Evolutionary conservation across 2,797 vertebrate genomes (phyloP).

Genomic region (Coracias cyanogaster): DNA sequence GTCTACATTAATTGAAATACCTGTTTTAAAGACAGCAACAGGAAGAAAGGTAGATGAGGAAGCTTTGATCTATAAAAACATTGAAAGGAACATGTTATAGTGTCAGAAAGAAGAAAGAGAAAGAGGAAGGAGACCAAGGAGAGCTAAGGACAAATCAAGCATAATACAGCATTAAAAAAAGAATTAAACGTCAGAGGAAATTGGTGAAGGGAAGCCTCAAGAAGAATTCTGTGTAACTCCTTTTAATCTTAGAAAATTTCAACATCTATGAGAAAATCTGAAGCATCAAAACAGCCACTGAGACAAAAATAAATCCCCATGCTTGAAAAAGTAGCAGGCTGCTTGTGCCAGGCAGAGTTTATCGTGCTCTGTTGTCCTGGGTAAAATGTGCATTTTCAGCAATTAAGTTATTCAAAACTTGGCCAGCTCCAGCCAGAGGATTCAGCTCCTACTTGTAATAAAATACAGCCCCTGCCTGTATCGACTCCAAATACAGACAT

Average conservation of each 20-base stretch:
- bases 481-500: neutral
- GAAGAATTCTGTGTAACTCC: neutral
- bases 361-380: neutral
- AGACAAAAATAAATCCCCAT: neutral
- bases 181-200: neutral
- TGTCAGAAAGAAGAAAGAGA: conserved; percentile 7
- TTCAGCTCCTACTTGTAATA: neutral
- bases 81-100: neutral
- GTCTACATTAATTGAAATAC: conserved; percentile 3
- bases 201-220: neutral
- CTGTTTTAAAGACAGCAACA: neutral
- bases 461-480: neutral
- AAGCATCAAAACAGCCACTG: neutral
- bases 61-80: conserved; percentile 43
- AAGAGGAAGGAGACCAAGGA: neutral
- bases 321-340: neutral
- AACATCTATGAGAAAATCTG: neutral
- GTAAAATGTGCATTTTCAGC: neutral
- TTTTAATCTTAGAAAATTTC: neutral
- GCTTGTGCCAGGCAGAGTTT: neutral
- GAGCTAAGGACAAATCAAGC: conserved; percentile 2
- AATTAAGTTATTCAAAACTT: neutral
- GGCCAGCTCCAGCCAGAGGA: neutral
- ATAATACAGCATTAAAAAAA: neutral
- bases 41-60: neutral